Base-by-base conservation (phyloP, 2,113 vertebrate species). In the Urocynchramus pylzowi region DNA sequence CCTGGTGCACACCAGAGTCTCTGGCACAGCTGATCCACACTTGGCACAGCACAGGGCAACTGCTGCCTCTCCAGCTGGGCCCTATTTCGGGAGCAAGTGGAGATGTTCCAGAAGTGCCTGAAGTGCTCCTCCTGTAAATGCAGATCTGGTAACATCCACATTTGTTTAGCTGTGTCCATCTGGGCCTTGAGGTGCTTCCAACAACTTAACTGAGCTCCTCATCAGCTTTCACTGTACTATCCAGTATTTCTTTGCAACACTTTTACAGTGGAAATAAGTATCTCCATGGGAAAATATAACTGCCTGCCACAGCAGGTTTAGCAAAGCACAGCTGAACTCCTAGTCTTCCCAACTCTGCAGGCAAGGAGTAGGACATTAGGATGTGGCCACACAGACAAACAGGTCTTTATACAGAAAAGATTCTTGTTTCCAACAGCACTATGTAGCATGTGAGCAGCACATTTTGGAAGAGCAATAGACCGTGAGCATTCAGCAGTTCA, bases 1-100 rank as follows among this genome's bases (percentile, higher is more conserved):
- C 31, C 1, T 1, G 16, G 7, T 0, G 16, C 31, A 7, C 70
- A 9, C 5, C 56, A 8, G 24, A 9, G 33, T 8, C 56, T 14
- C 45, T 5, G 1, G 21, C 0, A 1, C 35, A 4, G 73, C 47
- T 59, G 83, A 47, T 28, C 68, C 22, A 19, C 16, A 0, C 22
- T 61, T 7, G 4, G 64, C 54, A 39, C 68, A 28, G 76, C 41
- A 23, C 35, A 22, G 52, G 74, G 44, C 85, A 90, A 42, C 73
- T 84, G 60, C 49, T 30, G 10, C n/a, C 3, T 42, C 80, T 76
- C 14, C 31, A 26, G 57, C 49, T 83, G 61, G 44, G 44, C 75
- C 61, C 77, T 90, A 13, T 78, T 89, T 81, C n/a, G 28, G 80
- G 75, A 79, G 54, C 31, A 64, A 65, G 89, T 37, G 77, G 80